phyloP scores from a whole-genome alignment of 2,888 invertebrate species.

The Chorisops tibialis region DNA sequence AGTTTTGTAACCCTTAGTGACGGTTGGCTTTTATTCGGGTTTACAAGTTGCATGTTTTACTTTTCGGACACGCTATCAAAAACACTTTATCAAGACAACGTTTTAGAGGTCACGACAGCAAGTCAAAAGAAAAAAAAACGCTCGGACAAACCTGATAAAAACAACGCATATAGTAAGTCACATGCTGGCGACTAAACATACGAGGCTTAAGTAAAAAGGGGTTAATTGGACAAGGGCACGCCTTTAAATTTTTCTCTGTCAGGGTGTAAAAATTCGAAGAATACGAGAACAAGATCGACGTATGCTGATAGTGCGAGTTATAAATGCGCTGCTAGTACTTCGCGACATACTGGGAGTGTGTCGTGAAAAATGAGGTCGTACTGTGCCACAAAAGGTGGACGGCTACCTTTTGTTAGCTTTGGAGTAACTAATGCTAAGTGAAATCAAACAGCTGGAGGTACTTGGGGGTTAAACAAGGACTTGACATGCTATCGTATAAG shows the following conservation, averaged over 20 bases:
- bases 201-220: conserved; percentile 27
- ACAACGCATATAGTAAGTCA: not conserved
- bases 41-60: too few species aligned
- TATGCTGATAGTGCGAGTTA: conserved; percentile 24
- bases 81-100: not conserved
- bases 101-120: not conserved
- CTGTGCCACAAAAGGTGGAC: not conserved
- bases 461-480: conserved; percentile 11
- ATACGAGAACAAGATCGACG: conserved; percentile 25
- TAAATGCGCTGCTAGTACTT: conserved; percentile 1
- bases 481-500: conserved; percentile 3
- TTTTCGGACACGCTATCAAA: too few species aligned
- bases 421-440: not conserved
- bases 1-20: too few species aligned
- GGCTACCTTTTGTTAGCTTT: not conserved
- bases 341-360: conserved; percentile 1
- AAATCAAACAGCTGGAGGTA: conserved; percentile 6
- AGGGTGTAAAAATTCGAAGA: conserved; percentile 19
- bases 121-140: conserved; percentile 13
- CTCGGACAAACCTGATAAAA: too few species aligned
- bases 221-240: conserved; percentile 32
- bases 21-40: too few species aligned
- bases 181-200: not conserved
- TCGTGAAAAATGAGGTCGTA: not conserved
- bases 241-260: conserved; percentile 31